These are phyloP conservation scores for Drosophila kanekoi DNA, from an alignment of 2,888 invertebrate genomes.

Conservation along the genomic window DNA sequence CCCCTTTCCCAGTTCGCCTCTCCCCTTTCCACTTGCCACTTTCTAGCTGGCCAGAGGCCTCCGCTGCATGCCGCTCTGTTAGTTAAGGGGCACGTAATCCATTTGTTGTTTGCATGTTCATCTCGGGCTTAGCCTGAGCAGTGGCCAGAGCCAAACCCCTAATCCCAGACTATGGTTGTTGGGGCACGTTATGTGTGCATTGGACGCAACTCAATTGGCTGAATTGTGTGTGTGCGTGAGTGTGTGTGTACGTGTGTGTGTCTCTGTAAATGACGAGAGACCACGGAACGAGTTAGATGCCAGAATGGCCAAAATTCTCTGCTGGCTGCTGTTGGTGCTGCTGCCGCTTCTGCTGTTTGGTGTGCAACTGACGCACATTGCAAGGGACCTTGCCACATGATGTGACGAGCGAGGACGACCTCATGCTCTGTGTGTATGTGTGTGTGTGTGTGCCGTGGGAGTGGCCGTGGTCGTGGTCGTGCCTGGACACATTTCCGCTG, in stretches of 20 bases:
- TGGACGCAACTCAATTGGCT: constrained; percentile 69
- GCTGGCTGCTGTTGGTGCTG: constrained; percentile 31
- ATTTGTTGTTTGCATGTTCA: constrained; percentile 72
- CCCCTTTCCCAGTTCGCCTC: not conserved
- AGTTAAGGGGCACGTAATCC: constrained; percentile 71
- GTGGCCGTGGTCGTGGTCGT: constrained; percentile 52
- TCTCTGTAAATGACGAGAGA: constrained; percentile 69
- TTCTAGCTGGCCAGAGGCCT: constrained; percentile 1
- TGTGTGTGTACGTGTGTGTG: constrained; percentile 17
- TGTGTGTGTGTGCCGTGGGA: constrained; percentile 34
- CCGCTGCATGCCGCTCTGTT: constrained; percentile 36
- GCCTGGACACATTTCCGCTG: constrained; percentile 73
- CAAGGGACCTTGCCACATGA: constrained; percentile 47
- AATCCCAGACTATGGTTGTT: constrained; percentile 15
- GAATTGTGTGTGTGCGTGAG: constrained; percentile 38
- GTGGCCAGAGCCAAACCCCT: not conserved
- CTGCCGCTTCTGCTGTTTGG: constrained; percentile 25
- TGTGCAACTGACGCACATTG: constrained; percentile 72
- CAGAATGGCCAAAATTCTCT: constrained; percentile 66
- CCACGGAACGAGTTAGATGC: constrained; percentile 68
- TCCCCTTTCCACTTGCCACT: too few species aligned
- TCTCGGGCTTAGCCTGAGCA: constrained; percentile 43
- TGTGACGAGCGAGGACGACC: constrained; percentile 35
- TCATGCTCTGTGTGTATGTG: constrained; percentile 6
- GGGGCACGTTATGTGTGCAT: constrained; percentile 53